A percentile compares a stretch with the other conserved stretches of the same genome.
Conservation (phyloP, 1,140 invertebrate species). For the Drosophila chauvacae region DNA sequence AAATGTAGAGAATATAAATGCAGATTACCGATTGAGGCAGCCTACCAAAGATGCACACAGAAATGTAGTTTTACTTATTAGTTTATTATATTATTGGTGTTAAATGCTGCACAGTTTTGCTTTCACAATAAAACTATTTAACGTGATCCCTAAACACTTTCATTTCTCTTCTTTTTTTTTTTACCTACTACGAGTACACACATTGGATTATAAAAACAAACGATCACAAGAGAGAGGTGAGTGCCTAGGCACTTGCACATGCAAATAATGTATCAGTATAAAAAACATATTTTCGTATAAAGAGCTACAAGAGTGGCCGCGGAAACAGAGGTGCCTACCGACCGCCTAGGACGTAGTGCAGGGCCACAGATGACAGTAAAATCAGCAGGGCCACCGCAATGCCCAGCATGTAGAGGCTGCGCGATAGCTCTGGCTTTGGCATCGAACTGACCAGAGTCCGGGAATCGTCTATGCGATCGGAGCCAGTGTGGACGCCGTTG, state of each 20-base stretch:
- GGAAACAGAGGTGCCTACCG: constrained; percentile 19
- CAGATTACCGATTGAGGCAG: not conserved
- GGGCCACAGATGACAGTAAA: constrained; percentile 63
- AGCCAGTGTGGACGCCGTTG: constrained; percentile 2
- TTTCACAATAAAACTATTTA: constrained; percentile 77
- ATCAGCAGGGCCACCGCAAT: constrained; percentile 74
- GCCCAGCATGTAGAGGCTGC: constrained; percentile 76
- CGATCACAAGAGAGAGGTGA: constrained; percentile 74
- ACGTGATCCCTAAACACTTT: constrained; percentile 69
- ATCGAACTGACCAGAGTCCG: constrained; percentile 55
- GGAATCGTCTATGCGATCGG: constrained; percentile 27
- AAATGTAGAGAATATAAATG: not conserved
- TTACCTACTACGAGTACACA: constrained; percentile 68
- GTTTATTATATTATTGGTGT: constrained; percentile 58
- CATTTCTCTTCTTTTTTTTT: constrained; percentile 37
- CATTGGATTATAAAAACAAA: constrained; percentile 74
- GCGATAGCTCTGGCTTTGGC: constrained; percentile 71
- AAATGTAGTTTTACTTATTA: constrained; percentile 42
- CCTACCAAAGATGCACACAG: constrained; percentile 32
- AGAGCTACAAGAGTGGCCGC: constrained; percentile 31
- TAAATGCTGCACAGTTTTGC: constrained; percentile 76
- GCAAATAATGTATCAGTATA: constrained; percentile 65
- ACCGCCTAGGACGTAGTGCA: constrained; percentile 65
- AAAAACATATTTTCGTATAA: constrained; percentile 48
- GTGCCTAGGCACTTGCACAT: constrained; percentile 37